phyloP scores from a whole-genome alignment of 2,113 vertebrate genomes.

The Rhagologus leucostigma region DNA sequence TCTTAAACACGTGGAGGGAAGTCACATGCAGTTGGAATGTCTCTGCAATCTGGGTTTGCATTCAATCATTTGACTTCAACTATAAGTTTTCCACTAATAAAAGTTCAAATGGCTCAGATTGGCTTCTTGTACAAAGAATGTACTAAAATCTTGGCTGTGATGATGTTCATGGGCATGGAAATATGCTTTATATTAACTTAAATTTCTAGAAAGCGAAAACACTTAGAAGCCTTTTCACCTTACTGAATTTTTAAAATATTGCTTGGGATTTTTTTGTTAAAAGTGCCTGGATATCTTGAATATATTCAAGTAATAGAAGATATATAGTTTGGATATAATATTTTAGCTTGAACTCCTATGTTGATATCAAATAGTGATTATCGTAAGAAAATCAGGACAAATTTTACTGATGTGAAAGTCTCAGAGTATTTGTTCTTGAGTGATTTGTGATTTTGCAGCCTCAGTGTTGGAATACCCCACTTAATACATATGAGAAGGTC shows the following conservation, averaged over 20 bases:
- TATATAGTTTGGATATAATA: background rate
- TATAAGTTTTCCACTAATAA: conserved; percentile 38
- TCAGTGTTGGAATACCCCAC: background rate
- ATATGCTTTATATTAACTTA: background rate
- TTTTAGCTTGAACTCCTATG: background rate
- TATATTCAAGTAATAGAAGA: background rate
- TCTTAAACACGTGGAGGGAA: background rate
- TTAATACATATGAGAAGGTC: background rate
- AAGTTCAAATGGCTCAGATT: background rate
- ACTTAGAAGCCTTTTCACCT: background rate
- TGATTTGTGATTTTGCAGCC: background rate
- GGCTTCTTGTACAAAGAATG: conserved; percentile 1
- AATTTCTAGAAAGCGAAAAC: conserved; percentile 3
- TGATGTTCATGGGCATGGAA: background rate
- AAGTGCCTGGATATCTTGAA: background rate
- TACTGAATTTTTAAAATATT: background rate
- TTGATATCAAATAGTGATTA: background rate
- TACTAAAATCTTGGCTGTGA: background rate
- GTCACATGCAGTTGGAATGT: background rate
- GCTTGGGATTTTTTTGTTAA: background rate
- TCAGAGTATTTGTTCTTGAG: background rate
- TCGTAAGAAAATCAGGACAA: background rate
- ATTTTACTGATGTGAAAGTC: background rate
- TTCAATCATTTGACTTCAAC: background rate
- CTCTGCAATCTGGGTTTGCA: background rate